Evolutionary conservation across 2,888 invertebrate species (phyloP), one percentile per base, ranked within the genome.

Genomic region (Pedicia rivosa): DNA sequence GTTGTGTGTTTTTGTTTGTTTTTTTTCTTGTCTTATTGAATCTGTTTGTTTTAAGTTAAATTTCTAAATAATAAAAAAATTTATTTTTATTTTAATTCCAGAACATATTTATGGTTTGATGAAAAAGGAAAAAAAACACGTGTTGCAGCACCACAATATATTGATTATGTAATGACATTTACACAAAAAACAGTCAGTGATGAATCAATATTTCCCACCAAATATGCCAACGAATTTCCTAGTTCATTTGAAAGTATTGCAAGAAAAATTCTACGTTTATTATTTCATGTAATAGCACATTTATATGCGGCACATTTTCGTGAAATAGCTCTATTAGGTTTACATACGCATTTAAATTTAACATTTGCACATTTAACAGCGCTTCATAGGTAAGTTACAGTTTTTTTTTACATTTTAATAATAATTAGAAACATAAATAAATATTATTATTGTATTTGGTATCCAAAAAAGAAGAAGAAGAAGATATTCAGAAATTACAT

Each of bases 131-230:
- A 95, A 71, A 95, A 95, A 70, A 82, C 82, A 48, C 84, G 91
- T 64, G 84, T 94, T 55, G 86, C 94, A 48, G 94, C 95, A 51
- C 92, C 94, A 52, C 94, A 95, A 67, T 97, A 95, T 67, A 86
- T 95, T 64, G 95, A 97, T 70, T 92, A 91, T 68, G 94, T 94
- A 59, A 95, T 95, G 90, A 91, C 94, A 46, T 91, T 83, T 70
- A 90, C 88, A 52, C 92, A 95, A 67, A 90, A 90, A 69, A 91
- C 88, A 50, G 82, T 95, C 67, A 86, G 84, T 64, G 94, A 95
- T 65, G 95, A 95, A 71, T 75, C 78, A 56, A 77, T 92, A 60
- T 97, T 95, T 72, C 95, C 95, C 63, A 95, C 95, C 58, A 95
- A 95, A 75, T 94, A 91, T 66, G 94, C 94, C 86, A 65, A 74